Evolutionary conservation across 2,888 invertebrate species (phyloP), one percentile per base, ranked within the genome.

Genomic region (Augiades crinisus): DNA sequence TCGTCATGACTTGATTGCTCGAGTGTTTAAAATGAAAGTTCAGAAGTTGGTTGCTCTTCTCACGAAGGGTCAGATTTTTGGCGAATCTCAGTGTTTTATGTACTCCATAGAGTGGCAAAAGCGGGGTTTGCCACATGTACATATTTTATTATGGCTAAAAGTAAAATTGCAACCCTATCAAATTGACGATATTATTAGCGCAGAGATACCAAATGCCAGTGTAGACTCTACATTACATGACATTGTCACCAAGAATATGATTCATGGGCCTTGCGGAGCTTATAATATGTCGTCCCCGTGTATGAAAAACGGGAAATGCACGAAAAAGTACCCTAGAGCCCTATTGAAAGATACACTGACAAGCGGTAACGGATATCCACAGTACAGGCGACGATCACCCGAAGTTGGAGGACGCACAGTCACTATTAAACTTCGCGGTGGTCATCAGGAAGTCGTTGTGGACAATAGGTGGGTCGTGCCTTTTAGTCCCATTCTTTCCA

Each of bases 341-440:
- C 49, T 67, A 8, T n/a, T 59, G 19, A 62, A 54, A 52, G 63
- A 70, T 16, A 66, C 63, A 19, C 27, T 44, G 10, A 58, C 58
- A 14, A 58, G 54, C 16, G 62, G 65, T 10, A 55, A 68, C 1
- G 68, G 70, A 1, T 73, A 72, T 54, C 68, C 68, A 0, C 2
- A 56, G 46, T 69, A 69, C 43, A 47, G 66, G 4, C 45, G 64
- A 1, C 53, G 65, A 56, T 22, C 65, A 34, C 60, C 61, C 40
- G 64, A 16, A 43, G 56, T 66, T 19, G 60, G 58, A 3, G 65
- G 65, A 12, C 53, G 49, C 21, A 60, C 57, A 43, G 56, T 55
- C 46, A 60, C 59, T 57, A 3, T 53, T 37, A 57, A 57, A 53
- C 22, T 14, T 21, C 49, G 52, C 33, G 51, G 46, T 49, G 43